Evolutionary conservation across 1,140 invertebrate genomes (phyloP), one percentile per base, ranked within the genome.

Genomic region (Formica selysi): DNA sequence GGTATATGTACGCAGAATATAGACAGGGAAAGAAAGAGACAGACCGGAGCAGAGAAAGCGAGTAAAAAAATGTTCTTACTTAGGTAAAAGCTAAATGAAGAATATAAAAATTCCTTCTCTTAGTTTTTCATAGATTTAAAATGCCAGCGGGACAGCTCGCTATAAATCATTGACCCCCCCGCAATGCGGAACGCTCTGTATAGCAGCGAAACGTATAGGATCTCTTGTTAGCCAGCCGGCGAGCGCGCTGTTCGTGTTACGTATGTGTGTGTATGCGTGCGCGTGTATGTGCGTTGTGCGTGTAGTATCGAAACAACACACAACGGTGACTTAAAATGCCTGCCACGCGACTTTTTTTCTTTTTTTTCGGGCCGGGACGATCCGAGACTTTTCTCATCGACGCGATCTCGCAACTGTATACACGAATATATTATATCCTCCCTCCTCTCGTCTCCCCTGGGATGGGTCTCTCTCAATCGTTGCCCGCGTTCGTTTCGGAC

Each of bases 111-210:
- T 93, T 93, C 92, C 94, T 91, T 93, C 91, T 94, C 92, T 94
- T 94, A 95, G 93, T 93, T 94, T 94, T 92, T 93, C 90, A 92
- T 94, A 94, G 94, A 85, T 94, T 93, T 89, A 92, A 91, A 87
- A 92, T 86, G 92, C 91, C 90, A 93, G 93, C 90, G 93, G 89
- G 92, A 92, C 83, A 93, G 91, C 93, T 93, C 93, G 91, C 93
- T 94, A 92, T 92, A 92, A 92, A 94, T 92, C 91, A 93, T 91
- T 91, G 78, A 92, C 87, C 91, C 92, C 92, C 92, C 92, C 91
- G 90, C 64, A 89, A 92, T 88, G 93, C 91, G 86, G 92, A 95
- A 94, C 92, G 92, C 94, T 94, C 94, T 95, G 94, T 94, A 10
- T 38, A 87, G 79, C 79, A 81, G 86, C 87, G 89, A 89, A 85